These are phyloP conservation scores for Himalopsyche kuldschensis DNA, from an alignment of 2,888 invertebrate species.

Conservation along the genomic window DNA sequence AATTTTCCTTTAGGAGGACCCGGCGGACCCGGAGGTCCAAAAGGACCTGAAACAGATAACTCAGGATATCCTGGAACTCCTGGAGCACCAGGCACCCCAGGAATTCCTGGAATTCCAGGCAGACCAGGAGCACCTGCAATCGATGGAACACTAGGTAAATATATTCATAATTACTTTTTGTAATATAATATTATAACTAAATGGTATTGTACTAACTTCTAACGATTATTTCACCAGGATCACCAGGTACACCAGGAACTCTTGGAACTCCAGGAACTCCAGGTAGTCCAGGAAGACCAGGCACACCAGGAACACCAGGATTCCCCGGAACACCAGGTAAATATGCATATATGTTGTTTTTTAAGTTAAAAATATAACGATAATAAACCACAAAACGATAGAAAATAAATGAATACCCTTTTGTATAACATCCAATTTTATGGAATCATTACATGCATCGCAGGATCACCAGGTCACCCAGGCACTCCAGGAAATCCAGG, in stretches of 20 bases:
- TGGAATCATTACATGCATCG: not conserved
- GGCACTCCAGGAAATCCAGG: slow-evolving; percentile 20
- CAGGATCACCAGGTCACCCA: slow-evolving; percentile 29
- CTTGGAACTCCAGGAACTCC: slow-evolving; percentile 39
- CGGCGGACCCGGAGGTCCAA: slow-evolving; percentile 17
- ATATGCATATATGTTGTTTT: too few species aligned
- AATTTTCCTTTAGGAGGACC: slow-evolving; percentile 49
- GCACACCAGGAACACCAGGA: slow-evolving; percentile 6
- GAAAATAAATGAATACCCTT: too few species aligned
- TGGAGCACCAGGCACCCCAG: slow-evolving; percentile 16
- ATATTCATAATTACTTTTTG: not conserved
- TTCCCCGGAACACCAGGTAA: slow-evolving; percentile 33
- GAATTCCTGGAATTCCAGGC: slow-evolving; percentile 5
- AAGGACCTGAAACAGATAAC: not conserved
- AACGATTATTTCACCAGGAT: too few species aligned
- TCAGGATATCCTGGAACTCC: slow-evolving; percentile 21
- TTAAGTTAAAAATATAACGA: too few species aligned
- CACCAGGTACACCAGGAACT: slow-evolving; percentile 35
- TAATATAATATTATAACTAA: too few species aligned
- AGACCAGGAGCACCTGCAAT: slow-evolving; percentile 9
- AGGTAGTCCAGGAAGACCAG: not conserved
- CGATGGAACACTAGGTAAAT: slow-evolving; percentile 32
- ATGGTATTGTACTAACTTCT: too few species aligned
- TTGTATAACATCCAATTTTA: not conserved
- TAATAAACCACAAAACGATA: too few species aligned